These are phyloP conservation scores for Drosophila pruinosa DNA, from an alignment of 1,140 invertebrate genomes.

Conservation along the genomic window DNA sequence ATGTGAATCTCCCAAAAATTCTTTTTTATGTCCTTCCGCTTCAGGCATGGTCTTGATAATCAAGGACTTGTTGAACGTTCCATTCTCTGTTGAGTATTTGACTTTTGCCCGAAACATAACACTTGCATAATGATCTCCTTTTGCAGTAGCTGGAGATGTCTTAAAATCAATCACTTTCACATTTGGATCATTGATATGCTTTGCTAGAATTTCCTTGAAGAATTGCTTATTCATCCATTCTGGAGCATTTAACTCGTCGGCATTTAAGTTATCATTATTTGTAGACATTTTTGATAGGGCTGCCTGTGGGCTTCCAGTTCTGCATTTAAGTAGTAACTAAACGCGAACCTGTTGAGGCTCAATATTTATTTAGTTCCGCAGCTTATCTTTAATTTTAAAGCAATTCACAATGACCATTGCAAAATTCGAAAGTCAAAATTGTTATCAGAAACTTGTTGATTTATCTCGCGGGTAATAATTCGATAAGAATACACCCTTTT, in stretches of 20 bases:
- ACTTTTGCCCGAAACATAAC: slow-evolving; percentile 58
- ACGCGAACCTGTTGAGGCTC: neutral
- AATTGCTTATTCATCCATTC: slow-evolving; percentile 59
- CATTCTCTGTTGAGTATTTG: slow-evolving; percentile 12
- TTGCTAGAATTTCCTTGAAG: slow-evolving; percentile 33
- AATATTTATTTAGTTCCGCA: neutral
- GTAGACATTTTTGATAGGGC: slow-evolving; percentile 30
- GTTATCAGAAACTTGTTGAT: neutral
- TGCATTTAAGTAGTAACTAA: neutral
- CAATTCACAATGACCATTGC: neutral
- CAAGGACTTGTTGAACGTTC: slow-evolving; percentile 20
- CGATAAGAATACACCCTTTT: no score
- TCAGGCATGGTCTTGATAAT: slow-evolving; percentile 69
- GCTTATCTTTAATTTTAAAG: neutral
- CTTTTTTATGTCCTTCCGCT: slow-evolving; percentile 50
- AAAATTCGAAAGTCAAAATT: neutral
- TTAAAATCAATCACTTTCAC: slow-evolving; percentile 32
- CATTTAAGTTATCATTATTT: slow-evolving; percentile 31
- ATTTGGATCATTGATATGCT: slow-evolving; percentile 22
- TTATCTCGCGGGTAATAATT: no score
- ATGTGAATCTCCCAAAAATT: slow-evolving; percentile 33
- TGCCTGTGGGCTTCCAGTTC: neutral
- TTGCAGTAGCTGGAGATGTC: slow-evolving; percentile 46
- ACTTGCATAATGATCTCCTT: slow-evolving; percentile 74
- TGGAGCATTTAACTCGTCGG: slow-evolving; percentile 57